phyloP scores from a whole-genome alignment of 37 sponge, comb jelly and placozoan genomes.

The Bolinopsis microptera region DNA sequence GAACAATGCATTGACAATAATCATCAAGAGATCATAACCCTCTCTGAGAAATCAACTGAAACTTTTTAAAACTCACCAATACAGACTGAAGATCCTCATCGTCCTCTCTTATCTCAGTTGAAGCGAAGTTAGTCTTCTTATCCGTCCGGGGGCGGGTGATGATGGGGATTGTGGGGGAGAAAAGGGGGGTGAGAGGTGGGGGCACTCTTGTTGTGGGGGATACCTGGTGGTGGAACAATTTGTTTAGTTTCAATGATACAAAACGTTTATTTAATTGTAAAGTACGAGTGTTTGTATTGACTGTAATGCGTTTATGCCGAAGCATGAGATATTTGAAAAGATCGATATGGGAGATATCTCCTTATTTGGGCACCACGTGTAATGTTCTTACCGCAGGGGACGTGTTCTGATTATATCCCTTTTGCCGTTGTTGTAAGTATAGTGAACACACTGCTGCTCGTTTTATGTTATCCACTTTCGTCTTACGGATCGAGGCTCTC shows the following conservation, averaged over 20 bases:
- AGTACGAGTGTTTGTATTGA: too few relatives aligned
- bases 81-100: not conserved
- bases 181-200: slow-evolving; percentile 15
- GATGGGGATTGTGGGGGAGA: slow-evolving; percentile 2
- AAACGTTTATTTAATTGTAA: too few relatives aligned
- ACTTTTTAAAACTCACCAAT: too few relatives aligned
- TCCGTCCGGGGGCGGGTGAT: not conserved
- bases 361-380: too few relatives aligned
- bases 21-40: too few relatives aligned
- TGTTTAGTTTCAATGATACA: too few relatives aligned
- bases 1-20: too few relatives aligned
- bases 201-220: not conserved
- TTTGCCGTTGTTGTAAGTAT: slow-evolving; percentile 30
- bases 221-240: not conserved
- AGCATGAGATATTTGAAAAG: too few relatives aligned
- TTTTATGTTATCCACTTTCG: slow-evolving; percentile 61
- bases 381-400: not conserved
- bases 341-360: too few relatives aligned
- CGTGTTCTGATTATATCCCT: not conserved
- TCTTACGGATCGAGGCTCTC: not conserved
- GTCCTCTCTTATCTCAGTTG: not conserved
- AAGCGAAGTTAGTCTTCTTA: not conserved
- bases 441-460: slow-evolving; percentile 58
- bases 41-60: too few relatives aligned
- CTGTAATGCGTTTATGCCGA: too few relatives aligned